Percentiles rank a stretch among this genome's conserved stretches.
phyloP scores from a whole-genome alignment of 2,888 invertebrate species.

The Zygogramma bicolorata region DNA sequence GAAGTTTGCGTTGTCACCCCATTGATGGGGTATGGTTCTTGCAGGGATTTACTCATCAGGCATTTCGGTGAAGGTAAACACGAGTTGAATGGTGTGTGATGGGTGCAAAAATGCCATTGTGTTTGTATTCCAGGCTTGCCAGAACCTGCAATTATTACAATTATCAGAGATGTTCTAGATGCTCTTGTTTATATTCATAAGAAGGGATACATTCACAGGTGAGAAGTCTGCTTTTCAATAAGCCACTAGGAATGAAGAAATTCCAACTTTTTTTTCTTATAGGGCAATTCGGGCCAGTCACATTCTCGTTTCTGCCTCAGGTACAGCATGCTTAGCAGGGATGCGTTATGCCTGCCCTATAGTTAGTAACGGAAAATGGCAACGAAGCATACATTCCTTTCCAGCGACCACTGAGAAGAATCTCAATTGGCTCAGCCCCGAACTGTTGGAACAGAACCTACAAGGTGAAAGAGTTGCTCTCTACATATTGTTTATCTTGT shows the following conservation, averaged over 20 bases:
- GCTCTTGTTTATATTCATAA: slow-evolving; percentile 89
- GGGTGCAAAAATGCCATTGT: too few relatives aligned
- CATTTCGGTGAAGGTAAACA: slow-evolving; percentile 77
- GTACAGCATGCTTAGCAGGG: slow-evolving; percentile 81
- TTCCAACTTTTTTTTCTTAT: slow-evolving; percentile 57
- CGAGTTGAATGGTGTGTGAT: too few relatives aligned
- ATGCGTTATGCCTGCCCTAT: slow-evolving; percentile 83
- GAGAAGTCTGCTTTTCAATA: slow-evolving; percentile 12
- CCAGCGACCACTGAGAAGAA: slow-evolving; percentile 78
- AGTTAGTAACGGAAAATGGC: slow-evolving; percentile 78
- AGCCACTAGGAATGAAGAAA: too few relatives aligned
- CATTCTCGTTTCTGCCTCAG: slow-evolving; percentile 80
- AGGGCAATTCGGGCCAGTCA: slow-evolving; percentile 88
- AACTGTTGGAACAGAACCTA: slow-evolving; percentile 82
- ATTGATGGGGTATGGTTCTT: slow-evolving; percentile 87
- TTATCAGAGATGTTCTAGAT: slow-evolving; percentile 81
- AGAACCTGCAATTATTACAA: slow-evolving; percentile 83
- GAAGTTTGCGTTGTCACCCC: slow-evolving; percentile 86
- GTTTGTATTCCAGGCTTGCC: slow-evolving; percentile 74
- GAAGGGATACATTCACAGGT: slow-evolving; percentile 89
- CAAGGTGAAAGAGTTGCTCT: too few relatives aligned
- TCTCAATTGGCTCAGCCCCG: slow-evolving; percentile 93
- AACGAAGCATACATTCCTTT: slow-evolving; percentile 79
- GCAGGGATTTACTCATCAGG: slow-evolving; percentile 80
- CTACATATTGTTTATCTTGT: too few relatives aligned